Evolutionary conservation across 2,888 invertebrate genomes (phyloP).

Genomic region (Pollenia griseotomentosa): DNA sequence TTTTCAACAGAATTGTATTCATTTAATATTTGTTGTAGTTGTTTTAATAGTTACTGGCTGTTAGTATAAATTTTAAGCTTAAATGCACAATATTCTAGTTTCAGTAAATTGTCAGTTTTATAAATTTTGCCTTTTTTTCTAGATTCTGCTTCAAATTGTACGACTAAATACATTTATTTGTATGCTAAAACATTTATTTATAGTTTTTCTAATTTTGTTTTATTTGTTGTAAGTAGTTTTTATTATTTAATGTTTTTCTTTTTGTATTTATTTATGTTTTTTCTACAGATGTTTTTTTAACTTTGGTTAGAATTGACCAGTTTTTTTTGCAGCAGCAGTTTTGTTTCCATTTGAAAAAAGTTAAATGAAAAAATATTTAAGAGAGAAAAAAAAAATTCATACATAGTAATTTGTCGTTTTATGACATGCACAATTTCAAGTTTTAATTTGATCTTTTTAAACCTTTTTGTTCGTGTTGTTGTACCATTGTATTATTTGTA

Average conservation of each 20-base stretch:
- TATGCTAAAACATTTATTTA: conserved; percentile 11
- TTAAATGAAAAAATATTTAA: conserved; percentile 53
- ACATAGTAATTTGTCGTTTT: conserved; percentile 70
- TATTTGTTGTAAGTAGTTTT: conserved; percentile 3
- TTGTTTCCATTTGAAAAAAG: conserved; percentile 37
- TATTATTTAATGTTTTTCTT: conserved; percentile 30
- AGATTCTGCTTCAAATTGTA: conserved; percentile 28
- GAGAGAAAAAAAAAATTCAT: conserved; percentile 31
- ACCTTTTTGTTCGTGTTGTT: conserved; percentile 17
- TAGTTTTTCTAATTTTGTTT: conserved; percentile 8
- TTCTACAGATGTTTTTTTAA: conserved; percentile 1
- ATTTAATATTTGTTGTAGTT: conserved; percentile 43
- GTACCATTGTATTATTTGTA: conserved; percentile 49
- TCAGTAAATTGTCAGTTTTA: conserved; percentile 65
- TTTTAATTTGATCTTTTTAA: conserved; percentile 71
- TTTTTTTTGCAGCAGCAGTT: conserved; percentile 47
- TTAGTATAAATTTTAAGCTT: conserved; percentile 68
- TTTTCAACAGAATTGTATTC: background rate
- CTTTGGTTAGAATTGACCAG: conserved; percentile 53
- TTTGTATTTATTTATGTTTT: conserved; percentile 24
- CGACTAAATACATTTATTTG: conserved; percentile 15
- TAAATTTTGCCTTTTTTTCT: conserved; percentile 11
- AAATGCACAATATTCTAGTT: conserved; percentile 71
- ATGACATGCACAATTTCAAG: conserved; percentile 73
- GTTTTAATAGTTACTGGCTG: conserved; percentile 44